A percentile compares a stretch with the other conserved stretches of the same genome.
phyloP scores from a whole-genome alignment of 2,797 vertebrate genomes.

The Lates japonicus region DNA sequence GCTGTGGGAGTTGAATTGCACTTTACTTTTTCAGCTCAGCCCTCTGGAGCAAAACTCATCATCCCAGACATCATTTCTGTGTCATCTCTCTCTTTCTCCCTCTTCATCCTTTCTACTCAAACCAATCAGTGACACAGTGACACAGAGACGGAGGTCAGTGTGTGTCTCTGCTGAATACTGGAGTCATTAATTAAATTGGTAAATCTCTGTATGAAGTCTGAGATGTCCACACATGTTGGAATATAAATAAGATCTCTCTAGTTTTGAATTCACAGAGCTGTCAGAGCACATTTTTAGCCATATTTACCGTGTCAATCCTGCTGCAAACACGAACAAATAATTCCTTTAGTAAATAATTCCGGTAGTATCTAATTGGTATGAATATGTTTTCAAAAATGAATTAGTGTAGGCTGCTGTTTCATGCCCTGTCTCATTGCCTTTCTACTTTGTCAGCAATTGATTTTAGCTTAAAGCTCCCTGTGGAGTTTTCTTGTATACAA shows the following conservation, averaged over 20 bases:
- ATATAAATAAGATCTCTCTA: constrained; percentile 10
- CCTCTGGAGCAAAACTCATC: constrained; percentile 54
- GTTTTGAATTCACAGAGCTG: not conserved
- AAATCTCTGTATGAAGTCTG: constrained; percentile 11
- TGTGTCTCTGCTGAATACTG: constrained; percentile 36
- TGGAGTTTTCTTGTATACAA: not conserved
- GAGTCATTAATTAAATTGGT: constrained; percentile 36
- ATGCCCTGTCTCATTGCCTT: not conserved
- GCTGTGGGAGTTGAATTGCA: constrained; percentile 46
- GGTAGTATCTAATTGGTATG: not conserved
- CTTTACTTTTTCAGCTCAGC: constrained; percentile 41
- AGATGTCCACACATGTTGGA: constrained; percentile 18
- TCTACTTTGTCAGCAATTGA: not conserved
- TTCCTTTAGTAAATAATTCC: constrained; percentile 1
- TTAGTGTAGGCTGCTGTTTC: not conserved
- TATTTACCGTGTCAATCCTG: not conserved
- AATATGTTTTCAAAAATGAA: not conserved
- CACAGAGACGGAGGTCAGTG: constrained; percentile 40
- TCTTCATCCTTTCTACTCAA: constrained; percentile 26
- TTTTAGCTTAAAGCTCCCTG: not conserved
- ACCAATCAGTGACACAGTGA: constrained; percentile 54
- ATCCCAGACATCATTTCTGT: constrained; percentile 42
- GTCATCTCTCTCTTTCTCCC: constrained; percentile 6
- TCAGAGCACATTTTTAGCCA: not conserved
- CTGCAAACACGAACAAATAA: not conserved